Conservation (phyloP, 2,113 vertebrate genomes). For the Mellivora capensis region DNA sequence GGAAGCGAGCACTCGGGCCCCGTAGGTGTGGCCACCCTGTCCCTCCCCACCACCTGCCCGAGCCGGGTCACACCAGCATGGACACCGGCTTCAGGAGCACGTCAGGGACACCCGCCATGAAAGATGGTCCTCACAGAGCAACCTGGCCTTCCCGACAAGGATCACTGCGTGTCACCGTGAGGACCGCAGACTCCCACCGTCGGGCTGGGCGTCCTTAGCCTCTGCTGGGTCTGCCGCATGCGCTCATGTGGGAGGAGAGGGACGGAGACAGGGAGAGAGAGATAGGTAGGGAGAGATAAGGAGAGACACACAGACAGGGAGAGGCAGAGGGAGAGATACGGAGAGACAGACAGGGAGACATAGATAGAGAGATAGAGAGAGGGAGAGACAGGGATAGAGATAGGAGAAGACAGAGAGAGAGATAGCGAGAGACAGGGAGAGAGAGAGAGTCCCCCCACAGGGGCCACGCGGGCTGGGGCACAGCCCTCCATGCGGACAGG, state of each 20-base stretch:
- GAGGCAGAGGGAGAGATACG: not conserved
- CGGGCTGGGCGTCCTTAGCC: not conserved
- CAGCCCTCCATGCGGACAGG: rapidly evolving
- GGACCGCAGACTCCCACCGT: not conserved
- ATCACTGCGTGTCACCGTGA: rapidly evolving
- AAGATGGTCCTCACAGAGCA: too few relatives aligned
- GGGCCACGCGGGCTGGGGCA: rapidly evolving
- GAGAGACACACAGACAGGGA: too few relatives aligned
- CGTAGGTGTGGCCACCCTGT: not conserved
- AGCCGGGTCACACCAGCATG: not conserved
- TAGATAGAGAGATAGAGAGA: too few relatives aligned
- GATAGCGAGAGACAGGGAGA: not conserved
- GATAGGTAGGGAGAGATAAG: not conserved
- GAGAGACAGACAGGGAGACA: not conserved
- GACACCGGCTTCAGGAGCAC: not conserved
- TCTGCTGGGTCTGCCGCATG: not conserved
- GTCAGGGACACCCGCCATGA: not conserved
- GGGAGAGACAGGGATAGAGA: not conserved
- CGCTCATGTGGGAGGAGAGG: rapidly evolving
- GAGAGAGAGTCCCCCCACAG: not conserved
- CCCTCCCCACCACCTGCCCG: not conserved
- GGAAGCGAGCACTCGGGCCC: too few relatives aligned
- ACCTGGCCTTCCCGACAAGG: not conserved
- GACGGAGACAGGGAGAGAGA: not conserved
- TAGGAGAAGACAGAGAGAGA: too few relatives aligned